phyloP scores from a whole-genome alignment of 1,140 invertebrate genomes.

The Pectinophora gossypiella region DNA sequence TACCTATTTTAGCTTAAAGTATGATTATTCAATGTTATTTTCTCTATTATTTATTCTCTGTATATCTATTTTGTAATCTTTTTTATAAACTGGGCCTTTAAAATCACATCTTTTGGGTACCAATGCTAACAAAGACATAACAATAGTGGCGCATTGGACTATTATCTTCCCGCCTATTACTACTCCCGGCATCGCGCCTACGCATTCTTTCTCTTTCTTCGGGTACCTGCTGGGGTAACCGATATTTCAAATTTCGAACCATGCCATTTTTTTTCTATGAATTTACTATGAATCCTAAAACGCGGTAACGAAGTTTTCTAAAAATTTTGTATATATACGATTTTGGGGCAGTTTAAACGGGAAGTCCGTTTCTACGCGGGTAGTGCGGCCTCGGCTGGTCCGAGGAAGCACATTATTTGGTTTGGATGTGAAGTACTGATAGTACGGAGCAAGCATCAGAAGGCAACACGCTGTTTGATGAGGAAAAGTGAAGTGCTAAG shows the following conservation, averaged over 20 bases:
- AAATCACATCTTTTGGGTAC: no score
- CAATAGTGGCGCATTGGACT: no score
- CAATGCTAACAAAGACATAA: no score
- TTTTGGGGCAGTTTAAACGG: slow-evolving; percentile 2
- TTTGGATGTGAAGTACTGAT: slow-evolving; percentile 48
- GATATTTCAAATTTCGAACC: neutral
- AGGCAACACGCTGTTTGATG: slow-evolving; percentile 40
- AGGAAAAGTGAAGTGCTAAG: slow-evolving; percentile 55
- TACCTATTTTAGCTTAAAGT: no score
- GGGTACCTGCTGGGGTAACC: neutral
- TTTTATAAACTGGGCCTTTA: no score
- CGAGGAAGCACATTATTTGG: slow-evolving; percentile 29
- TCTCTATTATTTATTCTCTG: no score
- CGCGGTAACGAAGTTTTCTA: slow-evolving; percentile 35
- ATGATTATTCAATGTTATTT: no score
- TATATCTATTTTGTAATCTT: no score
- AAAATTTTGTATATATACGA: slow-evolving; percentile 26
- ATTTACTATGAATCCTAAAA: slow-evolving; percentile 45
- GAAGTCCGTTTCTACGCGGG: slow-evolving; percentile 59
- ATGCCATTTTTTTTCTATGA: slow-evolving; percentile 17
- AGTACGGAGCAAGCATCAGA: slow-evolving; percentile 46
- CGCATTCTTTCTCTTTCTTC: neutral
- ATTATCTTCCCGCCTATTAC: no score
- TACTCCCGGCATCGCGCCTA: no score
- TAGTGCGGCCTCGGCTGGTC: slow-evolving; percentile 24